These are phyloP conservation scores for Scopus umbretta DNA, from an alignment of 2,113 vertebrate genomes.

Conservation along the genomic window DNA sequence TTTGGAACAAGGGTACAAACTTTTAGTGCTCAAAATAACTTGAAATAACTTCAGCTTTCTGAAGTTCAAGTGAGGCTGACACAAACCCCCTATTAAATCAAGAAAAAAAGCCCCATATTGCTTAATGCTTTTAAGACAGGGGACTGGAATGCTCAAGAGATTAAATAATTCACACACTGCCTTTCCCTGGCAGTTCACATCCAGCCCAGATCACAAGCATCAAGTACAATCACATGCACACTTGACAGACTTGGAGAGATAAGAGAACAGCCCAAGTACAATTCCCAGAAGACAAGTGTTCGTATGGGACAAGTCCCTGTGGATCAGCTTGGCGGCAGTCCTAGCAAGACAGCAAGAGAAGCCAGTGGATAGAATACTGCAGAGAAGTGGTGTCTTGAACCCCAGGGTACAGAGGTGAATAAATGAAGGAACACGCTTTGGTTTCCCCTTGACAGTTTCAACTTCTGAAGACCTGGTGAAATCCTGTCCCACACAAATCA, in stretches of 20 bases:
- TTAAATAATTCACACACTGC: not conserved
- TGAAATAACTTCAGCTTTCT: not conserved
- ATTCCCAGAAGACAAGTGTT: not conserved
- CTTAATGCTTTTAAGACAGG: not conserved
- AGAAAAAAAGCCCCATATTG: not conserved
- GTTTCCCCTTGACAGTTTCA: not conserved
- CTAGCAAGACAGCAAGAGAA: not conserved
- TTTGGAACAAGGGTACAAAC: not conserved
- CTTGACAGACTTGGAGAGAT: not conserved
- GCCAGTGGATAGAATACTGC: not conserved
- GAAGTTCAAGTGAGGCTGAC: not conserved
- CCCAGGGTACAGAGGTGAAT: not conserved
- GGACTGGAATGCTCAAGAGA: not conserved
- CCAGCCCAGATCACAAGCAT: not conserved
- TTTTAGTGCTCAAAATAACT: not conserved
- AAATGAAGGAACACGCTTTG: rapidly evolving
- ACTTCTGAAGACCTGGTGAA: not conserved
- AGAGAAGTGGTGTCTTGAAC: not conserved
- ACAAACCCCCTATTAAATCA: not conserved
- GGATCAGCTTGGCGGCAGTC: not conserved
- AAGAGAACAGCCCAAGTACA: rapidly evolving
- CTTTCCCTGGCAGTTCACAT: not conserved
- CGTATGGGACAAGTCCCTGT: not conserved
- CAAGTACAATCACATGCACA: not conserved
- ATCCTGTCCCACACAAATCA: not conserved